Percentiles rank a stretch among this genome's conserved stretches.
phyloP scores from a whole-genome alignment of 2,797 vertebrate genomes.

The Geotria australis region DNA sequence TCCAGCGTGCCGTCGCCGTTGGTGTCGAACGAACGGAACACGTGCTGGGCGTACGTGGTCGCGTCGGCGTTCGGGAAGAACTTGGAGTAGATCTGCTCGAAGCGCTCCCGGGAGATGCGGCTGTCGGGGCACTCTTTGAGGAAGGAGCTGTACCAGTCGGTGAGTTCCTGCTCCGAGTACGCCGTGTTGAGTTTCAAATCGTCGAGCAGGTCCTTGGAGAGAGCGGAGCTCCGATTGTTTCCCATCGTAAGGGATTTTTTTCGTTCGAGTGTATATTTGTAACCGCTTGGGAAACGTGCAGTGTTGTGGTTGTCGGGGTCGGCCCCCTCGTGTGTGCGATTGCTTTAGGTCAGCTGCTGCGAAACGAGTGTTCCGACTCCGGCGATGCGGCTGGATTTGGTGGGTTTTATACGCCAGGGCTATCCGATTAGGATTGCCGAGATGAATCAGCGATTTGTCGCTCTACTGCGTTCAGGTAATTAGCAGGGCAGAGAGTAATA shows the following conservation, averaged over 20 bases:
- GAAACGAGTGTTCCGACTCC: too few species aligned
- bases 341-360: too few species aligned
- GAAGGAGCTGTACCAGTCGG: constrained; percentile 53
- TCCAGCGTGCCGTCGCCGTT: constrained; percentile 59
- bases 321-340: too few species aligned
- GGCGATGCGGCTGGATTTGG: too few species aligned
- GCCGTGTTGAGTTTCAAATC: constrained; percentile 56
- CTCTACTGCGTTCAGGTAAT: too few species aligned
- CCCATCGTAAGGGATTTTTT: constrained; percentile 19
- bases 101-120: constrained; percentile 37
- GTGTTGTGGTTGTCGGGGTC: too few species aligned
- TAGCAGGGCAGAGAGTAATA: too few species aligned
- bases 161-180: constrained; percentile 40
- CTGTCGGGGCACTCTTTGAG: constrained; percentile 50
- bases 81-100: constrained; percentile 53
- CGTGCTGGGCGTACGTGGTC: constrained; percentile 43
- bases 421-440: too few species aligned
- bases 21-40: constrained; percentile 73
- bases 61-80: constrained; percentile 62
- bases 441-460: too few species aligned
- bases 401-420: too few species aligned
- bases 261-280: too few species aligned
- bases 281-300: too few species aligned
- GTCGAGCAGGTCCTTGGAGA: constrained; percentile 52
- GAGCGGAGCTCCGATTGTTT: constrained; percentile 39